These are phyloP conservation scores for Cephalophus harveyi DNA, from an alignment of 2,113 vertebrate genomes.

Conservation along the genomic window DNA sequence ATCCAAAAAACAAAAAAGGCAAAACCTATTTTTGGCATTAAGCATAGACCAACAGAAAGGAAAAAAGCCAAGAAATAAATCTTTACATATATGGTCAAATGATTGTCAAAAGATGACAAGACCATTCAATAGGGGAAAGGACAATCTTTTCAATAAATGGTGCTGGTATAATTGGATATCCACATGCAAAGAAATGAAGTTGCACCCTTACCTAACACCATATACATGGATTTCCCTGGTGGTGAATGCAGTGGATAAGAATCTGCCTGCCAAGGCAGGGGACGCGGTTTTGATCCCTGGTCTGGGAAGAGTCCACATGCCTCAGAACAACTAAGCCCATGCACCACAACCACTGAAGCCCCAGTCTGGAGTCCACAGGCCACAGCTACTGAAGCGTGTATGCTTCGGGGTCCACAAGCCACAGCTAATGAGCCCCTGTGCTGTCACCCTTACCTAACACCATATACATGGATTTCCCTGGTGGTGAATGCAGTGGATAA, in stretches of 20 bases:
- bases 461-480: background rate
- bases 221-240: background rate
- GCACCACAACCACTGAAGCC: background rate
- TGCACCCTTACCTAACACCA: background rate
- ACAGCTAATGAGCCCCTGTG: background rate
- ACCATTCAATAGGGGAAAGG: background rate
- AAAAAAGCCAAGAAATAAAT: background rate
- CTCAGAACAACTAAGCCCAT: background rate
- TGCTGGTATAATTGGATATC: background rate
- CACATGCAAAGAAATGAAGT: background rate
- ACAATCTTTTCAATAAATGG: background rate
- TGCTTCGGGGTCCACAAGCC: background rate
- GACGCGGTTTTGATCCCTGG: background rate
- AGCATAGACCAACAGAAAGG: background rate
- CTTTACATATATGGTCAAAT: background rate
- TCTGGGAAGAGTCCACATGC: background rate
- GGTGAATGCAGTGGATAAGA: background rate
- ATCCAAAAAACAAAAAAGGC: background rate
- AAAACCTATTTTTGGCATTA: background rate
- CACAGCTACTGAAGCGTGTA: background rate
- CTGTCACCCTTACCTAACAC: background rate
- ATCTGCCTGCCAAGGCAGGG: background rate
- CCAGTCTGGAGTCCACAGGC: background rate
- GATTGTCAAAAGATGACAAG: background rate
- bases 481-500: background rate